A percentile compares a stretch with the other conserved stretches of the same genome.
Conservation (phyloP, 2,888 invertebrate genomes). For the Acleris emargana region DNA sequence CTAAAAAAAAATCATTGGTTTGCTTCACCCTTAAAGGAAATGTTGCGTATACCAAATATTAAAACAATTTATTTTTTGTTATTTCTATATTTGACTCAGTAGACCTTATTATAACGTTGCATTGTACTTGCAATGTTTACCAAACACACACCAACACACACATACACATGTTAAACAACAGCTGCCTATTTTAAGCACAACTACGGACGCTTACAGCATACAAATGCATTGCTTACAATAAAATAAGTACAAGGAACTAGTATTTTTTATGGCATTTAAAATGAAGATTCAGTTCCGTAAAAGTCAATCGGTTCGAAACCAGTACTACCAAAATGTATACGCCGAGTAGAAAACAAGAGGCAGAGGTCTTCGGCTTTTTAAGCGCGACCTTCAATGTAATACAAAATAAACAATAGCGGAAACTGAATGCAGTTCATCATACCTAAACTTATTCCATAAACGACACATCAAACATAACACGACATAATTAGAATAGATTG, state of each 20-base stretch:
- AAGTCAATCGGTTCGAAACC: neutral
- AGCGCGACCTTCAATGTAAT: too few relatives aligned
- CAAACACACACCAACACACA: neutral
- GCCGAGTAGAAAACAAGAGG: too few relatives aligned
- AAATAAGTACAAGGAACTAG: slow-evolving; percentile 31
- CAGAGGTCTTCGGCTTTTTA: too few relatives aligned
- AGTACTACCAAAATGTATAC: too few relatives aligned
- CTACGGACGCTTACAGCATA: slow-evolving; percentile 10
- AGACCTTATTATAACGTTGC: neutral
- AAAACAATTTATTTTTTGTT: neutral
- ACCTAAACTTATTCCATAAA: too few relatives aligned
- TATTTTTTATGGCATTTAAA: slow-evolving; percentile 27
- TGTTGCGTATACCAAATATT: neutral
- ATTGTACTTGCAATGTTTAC: neutral
- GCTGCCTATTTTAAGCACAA: neutral
- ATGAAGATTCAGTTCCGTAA: slow-evolving; percentile 6
- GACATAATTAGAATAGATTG: too few relatives aligned
- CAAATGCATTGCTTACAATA: slow-evolving; percentile 30
- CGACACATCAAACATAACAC: too few relatives aligned
- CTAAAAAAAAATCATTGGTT: too few relatives aligned
- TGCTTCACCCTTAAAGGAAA: too few relatives aligned
- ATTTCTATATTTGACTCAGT: neutral
- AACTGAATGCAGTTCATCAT: too few relatives aligned
- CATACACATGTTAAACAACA: neutral
- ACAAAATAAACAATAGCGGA: too few relatives aligned